Conservation (phyloP, 2,113 vertebrate genomes). For the Kobus ellipsiprymnus region DNA sequence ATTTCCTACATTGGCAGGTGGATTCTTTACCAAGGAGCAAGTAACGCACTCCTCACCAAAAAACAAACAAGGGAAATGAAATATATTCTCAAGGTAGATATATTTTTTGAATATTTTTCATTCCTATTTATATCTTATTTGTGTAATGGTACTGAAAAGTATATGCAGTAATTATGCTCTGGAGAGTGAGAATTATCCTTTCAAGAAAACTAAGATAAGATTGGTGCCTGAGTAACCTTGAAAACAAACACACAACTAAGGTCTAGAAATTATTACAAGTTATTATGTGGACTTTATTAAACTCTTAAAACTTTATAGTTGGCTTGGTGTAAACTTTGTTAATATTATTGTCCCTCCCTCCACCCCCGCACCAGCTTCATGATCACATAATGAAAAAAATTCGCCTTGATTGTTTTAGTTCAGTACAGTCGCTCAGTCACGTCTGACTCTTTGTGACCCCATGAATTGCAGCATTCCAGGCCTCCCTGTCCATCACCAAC, state of each 20-base stretch:
- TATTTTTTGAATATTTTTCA: neutral
- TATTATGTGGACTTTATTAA: neutral
- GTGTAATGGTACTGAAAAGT: neutral
- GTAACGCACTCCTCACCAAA: neutral
- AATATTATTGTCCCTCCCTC: neutral
- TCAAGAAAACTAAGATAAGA: neutral
- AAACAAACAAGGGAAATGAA: neutral
- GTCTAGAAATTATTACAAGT: neutral
- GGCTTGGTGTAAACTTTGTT: neutral
- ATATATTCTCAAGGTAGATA: neutral
- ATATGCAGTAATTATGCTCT: neutral
- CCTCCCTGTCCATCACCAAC: no score
- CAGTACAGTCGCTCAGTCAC: no score
- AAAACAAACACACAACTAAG: neutral
- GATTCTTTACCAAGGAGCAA: neutral
- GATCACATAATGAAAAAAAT: neutral
- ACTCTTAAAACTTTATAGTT: neutral
- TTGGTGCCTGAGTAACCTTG: neutral
- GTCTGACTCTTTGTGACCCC: no score
- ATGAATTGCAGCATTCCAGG: no score
- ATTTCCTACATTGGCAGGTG: neutral
- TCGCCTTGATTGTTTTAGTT: neutral
- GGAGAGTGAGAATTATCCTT: constrained; percentile 7
- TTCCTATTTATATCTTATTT: neutral
- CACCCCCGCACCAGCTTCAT: fast-evolving